Percentiles rank a stretch among this genome's conserved stretches.
Conservation (phyloP, 2,797 vertebrate genomes). For the Aphelocoma californica region DNA sequence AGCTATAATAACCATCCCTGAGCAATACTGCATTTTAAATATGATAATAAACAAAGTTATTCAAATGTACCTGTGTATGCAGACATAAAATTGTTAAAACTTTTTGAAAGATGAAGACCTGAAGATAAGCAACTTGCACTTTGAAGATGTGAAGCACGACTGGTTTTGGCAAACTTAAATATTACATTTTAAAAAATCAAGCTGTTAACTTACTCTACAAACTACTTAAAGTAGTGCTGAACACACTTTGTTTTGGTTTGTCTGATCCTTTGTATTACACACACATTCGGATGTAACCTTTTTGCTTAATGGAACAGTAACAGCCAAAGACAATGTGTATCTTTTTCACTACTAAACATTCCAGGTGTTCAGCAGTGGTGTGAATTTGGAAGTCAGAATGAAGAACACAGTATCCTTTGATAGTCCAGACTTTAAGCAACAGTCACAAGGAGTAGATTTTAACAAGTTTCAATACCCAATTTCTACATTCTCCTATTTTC, state of each 20-base stretch:
- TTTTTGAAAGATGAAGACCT: neutral
- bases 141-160: neutral
- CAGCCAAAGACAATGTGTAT: neutral
- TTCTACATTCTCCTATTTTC: neutral
- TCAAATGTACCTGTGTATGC: neutral
- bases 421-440: neutral
- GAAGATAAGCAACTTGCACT: neutral
- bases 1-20: conserved; percentile 38
- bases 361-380: neutral
- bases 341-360: neutral
- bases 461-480: neutral
- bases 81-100: neutral
- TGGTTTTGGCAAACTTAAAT: neutral
- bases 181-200: neutral
- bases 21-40: conserved; percentile 24
- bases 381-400: neutral
- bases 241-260: neutral
- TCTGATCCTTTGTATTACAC: neutral
- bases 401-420: neutral
- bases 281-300: neutral
- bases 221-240: neutral
- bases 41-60: neutral
- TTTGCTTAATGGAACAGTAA: neutral
- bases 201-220: neutral
- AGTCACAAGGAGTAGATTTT: neutral